These are phyloP conservation scores for Gallinago undulata DNA, from an alignment of 2,113 vertebrate genomes.

Conservation along the genomic window DNA sequence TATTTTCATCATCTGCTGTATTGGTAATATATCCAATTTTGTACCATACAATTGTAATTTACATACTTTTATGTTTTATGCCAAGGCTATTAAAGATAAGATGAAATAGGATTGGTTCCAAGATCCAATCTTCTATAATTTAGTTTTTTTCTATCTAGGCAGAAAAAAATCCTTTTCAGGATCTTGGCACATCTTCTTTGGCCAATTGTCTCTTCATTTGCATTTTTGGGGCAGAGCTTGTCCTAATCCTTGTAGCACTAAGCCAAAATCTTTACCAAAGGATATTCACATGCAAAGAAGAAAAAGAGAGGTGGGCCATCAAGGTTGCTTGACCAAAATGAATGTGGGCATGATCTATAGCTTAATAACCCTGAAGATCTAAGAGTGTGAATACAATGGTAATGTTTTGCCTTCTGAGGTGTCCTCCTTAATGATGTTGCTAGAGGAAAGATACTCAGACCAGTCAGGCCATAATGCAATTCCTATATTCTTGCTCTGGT, in stretches of 20 bases:
- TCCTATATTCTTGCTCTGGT: neutral
- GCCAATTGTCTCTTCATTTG: neutral
- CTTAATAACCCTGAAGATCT: neutral
- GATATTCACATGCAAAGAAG: neutral
- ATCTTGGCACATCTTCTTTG: neutral
- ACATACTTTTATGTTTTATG: neutral
- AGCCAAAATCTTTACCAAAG: neutral
- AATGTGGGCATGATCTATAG: neutral
- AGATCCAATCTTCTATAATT: neutral
- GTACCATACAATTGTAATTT: neutral
- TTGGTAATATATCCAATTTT: neutral
- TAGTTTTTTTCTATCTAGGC: neutral
- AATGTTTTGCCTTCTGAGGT: neutral
- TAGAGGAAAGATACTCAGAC: neutral
- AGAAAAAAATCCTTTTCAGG: neutral
- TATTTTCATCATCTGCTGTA: neutral
- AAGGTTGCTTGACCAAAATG: neutral
- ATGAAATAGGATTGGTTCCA: neutral
- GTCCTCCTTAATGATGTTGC: neutral
- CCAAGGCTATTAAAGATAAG: neutral
- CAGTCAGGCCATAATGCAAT: neutral
- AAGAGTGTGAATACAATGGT: neutral
- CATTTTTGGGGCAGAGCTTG: neutral
- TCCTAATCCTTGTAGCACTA: neutral
- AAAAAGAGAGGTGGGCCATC: neutral